Evolutionary conservation across 1,140 invertebrate species (phyloP).

Genomic region (Drosophila truncata): DNA sequence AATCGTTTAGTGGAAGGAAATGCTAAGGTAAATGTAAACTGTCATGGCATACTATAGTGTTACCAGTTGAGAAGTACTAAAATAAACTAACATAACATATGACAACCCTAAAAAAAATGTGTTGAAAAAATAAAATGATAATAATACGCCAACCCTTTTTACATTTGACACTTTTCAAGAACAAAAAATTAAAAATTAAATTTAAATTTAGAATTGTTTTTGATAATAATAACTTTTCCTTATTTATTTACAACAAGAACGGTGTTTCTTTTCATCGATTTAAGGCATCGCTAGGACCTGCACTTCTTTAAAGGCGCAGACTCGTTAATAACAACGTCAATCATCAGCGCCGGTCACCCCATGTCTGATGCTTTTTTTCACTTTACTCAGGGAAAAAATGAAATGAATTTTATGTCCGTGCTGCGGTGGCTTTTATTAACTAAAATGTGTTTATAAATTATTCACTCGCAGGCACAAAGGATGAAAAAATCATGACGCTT

Average conservation of each 20-base stretch:
- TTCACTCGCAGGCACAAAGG: conserved; percentile 21
- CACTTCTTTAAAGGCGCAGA: not conserved
- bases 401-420: conserved; percentile 40
- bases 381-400: conserved; percentile 48
- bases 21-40: not conserved
- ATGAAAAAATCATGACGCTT: conserved; percentile 28
- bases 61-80: not conserved
- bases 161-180: too few species aligned
- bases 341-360: conserved; percentile 7
- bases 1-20: not conserved
- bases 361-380: conserved; percentile 3
- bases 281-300: not conserved
- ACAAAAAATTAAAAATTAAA: too few species aligned
- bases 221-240: too few species aligned
- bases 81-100: not conserved
- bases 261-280: too few species aligned
- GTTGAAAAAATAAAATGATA: not conserved
- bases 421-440: conserved; percentile 40
- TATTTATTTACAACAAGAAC: too few species aligned
- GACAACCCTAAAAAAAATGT: not conserved
- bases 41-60: not conserved
- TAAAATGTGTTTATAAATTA: conserved; percentile 61
- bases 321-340: conserved; percentile 50
- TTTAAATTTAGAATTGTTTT: too few species aligned
- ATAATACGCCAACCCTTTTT: too few species aligned